Evolutionary conservation across 2,797 vertebrate genomes (phyloP).

Genomic region (Gallinago nigripennis): DNA sequence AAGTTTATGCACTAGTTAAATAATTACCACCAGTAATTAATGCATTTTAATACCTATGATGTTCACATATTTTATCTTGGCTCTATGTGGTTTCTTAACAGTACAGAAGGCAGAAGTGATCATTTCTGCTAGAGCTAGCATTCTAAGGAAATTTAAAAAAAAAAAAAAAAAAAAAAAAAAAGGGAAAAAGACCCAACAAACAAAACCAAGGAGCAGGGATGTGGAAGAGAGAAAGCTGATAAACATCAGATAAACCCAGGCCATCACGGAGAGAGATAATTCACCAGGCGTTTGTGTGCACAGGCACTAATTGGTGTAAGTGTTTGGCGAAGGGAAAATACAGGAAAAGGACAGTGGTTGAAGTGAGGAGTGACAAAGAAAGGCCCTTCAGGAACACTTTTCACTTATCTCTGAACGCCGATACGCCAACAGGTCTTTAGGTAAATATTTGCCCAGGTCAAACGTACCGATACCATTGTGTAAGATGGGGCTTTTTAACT

Average conservation of each 20-base stretch:
- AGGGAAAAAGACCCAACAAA: no score
- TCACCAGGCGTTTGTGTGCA: fast-evolving
- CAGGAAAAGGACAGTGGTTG: not conserved
- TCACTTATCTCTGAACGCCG: not conserved
- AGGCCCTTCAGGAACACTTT: not conserved
- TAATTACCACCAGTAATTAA: not conserved
- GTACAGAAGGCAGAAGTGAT: not conserved
- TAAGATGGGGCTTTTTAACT: not conserved
- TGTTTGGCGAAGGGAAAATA: not conserved
- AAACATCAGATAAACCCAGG: not conserved
- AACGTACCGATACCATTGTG: fast-evolving
- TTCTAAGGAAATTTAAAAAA: not conserved
- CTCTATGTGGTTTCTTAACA: not conserved
- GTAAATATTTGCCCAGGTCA: not conserved
- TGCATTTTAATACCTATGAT: not conserved
- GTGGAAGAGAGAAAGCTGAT: not conserved
- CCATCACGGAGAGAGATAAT: not conserved
- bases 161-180: no score
- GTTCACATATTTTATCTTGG: not conserved
- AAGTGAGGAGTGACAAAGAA: not conserved
- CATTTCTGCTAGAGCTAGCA: not conserved
- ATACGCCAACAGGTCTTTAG: not conserved
- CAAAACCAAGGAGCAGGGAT: no score
- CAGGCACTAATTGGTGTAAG: not conserved
- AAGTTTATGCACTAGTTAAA: not conserved